These are phyloP conservation scores for Deroplatys truncata DNA, from an alignment of 2,888 invertebrate genomes.

Conservation along the genomic window DNA sequence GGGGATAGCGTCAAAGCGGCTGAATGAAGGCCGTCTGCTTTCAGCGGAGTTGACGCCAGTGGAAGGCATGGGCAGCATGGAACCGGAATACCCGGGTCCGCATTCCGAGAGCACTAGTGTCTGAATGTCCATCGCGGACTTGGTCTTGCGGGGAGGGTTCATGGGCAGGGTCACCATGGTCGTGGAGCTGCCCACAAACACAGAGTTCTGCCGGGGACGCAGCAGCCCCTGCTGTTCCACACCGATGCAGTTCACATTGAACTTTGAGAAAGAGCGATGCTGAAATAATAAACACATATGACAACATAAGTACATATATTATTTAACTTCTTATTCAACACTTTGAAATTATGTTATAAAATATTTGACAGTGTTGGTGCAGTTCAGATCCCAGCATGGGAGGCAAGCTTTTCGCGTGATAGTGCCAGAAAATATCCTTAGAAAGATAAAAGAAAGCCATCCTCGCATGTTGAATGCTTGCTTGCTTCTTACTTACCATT, in stretches of 20 bases:
- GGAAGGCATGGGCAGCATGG: neutral
- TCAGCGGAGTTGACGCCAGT: neutral
- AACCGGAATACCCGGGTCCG: neutral
- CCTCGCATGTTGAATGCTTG: too few species aligned
- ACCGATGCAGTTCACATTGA: slow-evolving; percentile 59
- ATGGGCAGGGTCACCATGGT: slow-evolving; percentile 60
- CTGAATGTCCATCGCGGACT: slow-evolving; percentile 80
- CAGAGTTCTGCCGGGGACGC: slow-evolving; percentile 74
- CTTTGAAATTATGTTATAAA: too few species aligned
- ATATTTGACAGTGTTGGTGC: too few species aligned
- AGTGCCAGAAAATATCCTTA: too few species aligned
- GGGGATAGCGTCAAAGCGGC: slow-evolving; percentile 2
- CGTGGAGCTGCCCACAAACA: slow-evolving; percentile 72
- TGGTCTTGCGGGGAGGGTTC: slow-evolving; percentile 69
- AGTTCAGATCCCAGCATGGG: too few species aligned
- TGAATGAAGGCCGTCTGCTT: slow-evolving; percentile 1
- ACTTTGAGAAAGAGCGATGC: slow-evolving; percentile 68
- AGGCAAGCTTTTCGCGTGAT: too few species aligned
- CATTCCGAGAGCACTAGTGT: slow-evolving; percentile 56
- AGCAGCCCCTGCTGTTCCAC: slow-evolving; percentile 36
- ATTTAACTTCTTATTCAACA: too few species aligned
- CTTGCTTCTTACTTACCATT: too few species aligned
- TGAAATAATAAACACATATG: slow-evolving; percentile 36
- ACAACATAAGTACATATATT: neutral
- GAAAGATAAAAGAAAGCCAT: too few species aligned